Evolutionary conservation across 2,888 invertebrate species (phyloP).

Genomic region (Melieria crassipennis): DNA sequence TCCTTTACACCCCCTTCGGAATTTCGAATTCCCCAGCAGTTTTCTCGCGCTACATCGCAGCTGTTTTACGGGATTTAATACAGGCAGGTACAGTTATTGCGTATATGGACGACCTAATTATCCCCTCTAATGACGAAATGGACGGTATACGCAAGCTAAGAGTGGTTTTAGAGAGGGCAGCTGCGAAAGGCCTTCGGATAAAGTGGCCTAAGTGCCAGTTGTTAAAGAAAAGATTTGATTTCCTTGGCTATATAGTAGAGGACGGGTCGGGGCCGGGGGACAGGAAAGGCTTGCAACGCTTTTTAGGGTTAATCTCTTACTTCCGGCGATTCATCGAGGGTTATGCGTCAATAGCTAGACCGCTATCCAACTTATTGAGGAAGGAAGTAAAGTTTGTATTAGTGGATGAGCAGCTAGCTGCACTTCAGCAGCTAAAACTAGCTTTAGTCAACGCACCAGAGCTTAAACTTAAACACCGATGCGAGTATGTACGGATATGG

Average conservation of each 20-base stretch:
- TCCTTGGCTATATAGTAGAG: constrained; percentile 40
- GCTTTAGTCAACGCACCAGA: constrained; percentile 33
- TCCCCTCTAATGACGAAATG: constrained; percentile 35
- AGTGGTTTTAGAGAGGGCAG: constrained; percentile 30
- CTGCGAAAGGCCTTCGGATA: constrained; percentile 26
- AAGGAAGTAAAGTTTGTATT: constrained; percentile 42
- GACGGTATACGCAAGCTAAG: constrained; percentile 30
- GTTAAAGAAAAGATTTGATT: constrained; percentile 32
- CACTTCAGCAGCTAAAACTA: constrained; percentile 35
- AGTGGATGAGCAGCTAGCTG: constrained; percentile 31
- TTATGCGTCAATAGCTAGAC: constrained; percentile 33
- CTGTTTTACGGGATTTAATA: constrained; percentile 36
- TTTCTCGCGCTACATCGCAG: constrained; percentile 37
- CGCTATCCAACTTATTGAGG: constrained; percentile 36
- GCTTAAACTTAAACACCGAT: constrained; percentile 39
- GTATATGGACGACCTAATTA: constrained; percentile 42
- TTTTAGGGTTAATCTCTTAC: constrained; percentile 41
- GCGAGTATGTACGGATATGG: constrained; percentile 43
- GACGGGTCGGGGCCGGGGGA: constrained; percentile 30
- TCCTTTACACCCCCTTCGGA: constrained; percentile 43
- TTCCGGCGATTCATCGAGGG: constrained; percentile 36
- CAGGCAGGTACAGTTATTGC: constrained; percentile 24
- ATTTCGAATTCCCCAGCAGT: constrained; percentile 42
- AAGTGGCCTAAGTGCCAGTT: constrained; percentile 42
- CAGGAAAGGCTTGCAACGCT: constrained; percentile 31